These are phyloP conservation scores for Ovibos moschatus DNA, from an alignment of 2,113 vertebrate species.

Conservation along the genomic window DNA sequence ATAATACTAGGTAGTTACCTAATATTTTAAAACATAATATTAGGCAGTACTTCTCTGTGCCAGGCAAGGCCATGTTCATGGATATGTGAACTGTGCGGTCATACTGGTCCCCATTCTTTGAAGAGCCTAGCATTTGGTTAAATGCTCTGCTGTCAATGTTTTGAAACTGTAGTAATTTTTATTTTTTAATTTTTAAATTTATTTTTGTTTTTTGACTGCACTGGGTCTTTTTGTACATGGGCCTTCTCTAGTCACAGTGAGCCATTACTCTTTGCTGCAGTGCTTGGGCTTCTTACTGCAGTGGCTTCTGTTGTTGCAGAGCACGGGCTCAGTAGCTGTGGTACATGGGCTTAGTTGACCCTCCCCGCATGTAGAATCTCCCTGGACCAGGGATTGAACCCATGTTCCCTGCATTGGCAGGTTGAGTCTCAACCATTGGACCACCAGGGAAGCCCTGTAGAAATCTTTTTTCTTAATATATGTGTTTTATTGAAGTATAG, in stretches of 20 bases:
- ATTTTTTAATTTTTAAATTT: background rate
- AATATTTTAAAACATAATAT: conserved; percentile 4
- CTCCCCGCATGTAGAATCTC: background rate
- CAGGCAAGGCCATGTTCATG: background rate
- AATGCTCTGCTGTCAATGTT: background rate
- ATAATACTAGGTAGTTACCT: background rate
- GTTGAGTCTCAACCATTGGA: background rate
- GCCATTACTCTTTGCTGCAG: background rate
- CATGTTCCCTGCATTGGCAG: background rate
- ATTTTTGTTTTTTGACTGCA: background rate
- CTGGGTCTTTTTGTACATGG: background rate
- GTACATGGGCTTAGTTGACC: background rate
- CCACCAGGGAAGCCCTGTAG: background rate
- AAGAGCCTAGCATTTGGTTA: background rate
- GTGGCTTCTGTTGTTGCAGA: background rate
- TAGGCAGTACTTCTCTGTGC: background rate
- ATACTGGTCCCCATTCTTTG: background rate
- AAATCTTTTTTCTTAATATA: background rate
- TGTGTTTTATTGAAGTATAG: background rate
- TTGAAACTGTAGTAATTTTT: conserved; percentile 13
- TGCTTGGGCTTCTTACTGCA: background rate
- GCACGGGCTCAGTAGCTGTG: background rate
- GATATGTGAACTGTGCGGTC: background rate
- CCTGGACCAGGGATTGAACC: background rate
- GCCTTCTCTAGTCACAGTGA: background rate